These are phyloP conservation scores for Sitta carolinensis DNA, from an alignment of 2,797 vertebrate species.

Conservation along the genomic window DNA sequence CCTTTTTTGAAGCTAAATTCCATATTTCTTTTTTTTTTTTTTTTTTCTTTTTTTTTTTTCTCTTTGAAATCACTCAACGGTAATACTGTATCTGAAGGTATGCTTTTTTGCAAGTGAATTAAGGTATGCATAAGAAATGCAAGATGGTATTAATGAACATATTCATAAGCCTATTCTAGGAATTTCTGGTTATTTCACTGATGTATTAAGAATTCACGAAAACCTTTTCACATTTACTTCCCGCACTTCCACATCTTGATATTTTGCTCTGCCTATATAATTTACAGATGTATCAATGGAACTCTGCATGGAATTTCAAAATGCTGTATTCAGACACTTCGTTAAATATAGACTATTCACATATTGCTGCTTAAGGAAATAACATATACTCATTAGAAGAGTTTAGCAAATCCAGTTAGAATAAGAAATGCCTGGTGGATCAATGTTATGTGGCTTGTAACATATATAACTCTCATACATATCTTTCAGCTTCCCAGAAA, in stretches of 20 bases:
- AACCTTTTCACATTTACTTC: neutral
- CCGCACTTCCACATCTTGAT: neutral
- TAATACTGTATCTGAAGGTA: neutral
- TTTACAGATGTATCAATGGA: neutral
- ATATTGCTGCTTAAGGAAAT: neutral
- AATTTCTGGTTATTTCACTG: neutral
- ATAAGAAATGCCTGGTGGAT: neutral
- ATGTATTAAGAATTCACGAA: neutral
- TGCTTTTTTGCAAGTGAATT: neutral
- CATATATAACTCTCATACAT: neutral
- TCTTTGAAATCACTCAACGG: neutral
- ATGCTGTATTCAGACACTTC: neutral
- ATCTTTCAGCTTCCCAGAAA: neutral
- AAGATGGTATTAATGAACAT: neutral
- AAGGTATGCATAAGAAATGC: neutral
- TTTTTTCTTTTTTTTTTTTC: neutral
- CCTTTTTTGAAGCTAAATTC: neutral
- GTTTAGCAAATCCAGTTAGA: neutral
- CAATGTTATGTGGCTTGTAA: neutral
- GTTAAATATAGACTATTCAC: neutral
- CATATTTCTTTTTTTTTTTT: neutral
- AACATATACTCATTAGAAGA: neutral
- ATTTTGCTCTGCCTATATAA: neutral
- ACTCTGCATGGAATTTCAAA: neutral
- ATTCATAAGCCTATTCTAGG: neutral